Base-by-base conservation (phyloP, 2,113 vertebrate species). In the Sylvilagus bachmani region DNA sequence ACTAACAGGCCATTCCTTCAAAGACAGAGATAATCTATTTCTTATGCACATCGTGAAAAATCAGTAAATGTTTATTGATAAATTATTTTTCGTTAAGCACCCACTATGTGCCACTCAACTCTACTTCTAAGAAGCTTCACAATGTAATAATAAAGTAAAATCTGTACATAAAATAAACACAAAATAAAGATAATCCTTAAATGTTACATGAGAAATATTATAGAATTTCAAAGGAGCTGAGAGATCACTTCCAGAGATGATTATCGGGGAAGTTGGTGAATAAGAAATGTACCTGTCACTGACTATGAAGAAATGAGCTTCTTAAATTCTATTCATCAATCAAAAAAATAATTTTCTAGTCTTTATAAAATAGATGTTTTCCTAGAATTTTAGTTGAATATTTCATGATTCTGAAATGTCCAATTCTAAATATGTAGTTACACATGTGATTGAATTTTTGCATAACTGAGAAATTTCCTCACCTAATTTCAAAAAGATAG, bases 81-180 rank as follows among this genome's bases (percentile, higher is more conserved):
- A 16, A 67, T 69, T 69, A 79, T 75, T 93, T 83, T 82, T 93
- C 58, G 88, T 70, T 92, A 74, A 94, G 29, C 49, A 92, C 21
- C 51, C 89, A 80, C 58, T 89, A 70, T 25, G 17, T 82, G 13
- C 36, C 78, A 66, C 5, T 9, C 8, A 86, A 27, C 7, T 9
- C 8, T 89, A 27, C 7, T 78, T 33, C 24, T 82, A 36, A 10
- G 49, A 82, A 89, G 25, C 14, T 44, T 91, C 58, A 78, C 1
- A 25, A 10, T 55, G 16, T 70, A 92, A 78, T 91, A 49, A 58
- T 62, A 33, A 69, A 55, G 86, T 19, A 14, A 77, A 82, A 25
- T 90, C 0, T 12, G 66, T 74, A 8, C 55, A 38, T 58, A 90
- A 83, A 92, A 80, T 27, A 92, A 29, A 29, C 9, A 92, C 51